Evolutionary conservation across 1,140 invertebrate genomes (phyloP).

Genomic region (Geopemphigus sp.): DNA sequence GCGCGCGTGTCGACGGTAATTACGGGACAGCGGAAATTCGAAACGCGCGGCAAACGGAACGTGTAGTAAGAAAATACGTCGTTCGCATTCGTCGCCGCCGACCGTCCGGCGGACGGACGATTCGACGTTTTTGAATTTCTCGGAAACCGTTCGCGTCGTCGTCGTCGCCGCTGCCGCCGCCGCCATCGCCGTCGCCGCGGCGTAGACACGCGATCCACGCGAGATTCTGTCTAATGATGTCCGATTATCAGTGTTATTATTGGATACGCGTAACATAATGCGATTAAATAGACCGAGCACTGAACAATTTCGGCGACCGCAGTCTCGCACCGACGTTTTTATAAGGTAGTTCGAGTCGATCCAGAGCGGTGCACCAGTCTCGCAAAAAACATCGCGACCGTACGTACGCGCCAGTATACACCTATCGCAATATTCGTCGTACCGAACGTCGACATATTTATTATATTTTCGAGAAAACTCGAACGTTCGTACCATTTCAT

Average conservation of each 20-base stretch:
- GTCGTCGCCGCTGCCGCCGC: no score
- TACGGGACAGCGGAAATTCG: no score
- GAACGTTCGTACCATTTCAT: not conserved
- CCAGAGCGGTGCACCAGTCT: slow-evolving; percentile 25
- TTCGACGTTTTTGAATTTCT: no score
- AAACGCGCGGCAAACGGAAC: no score
- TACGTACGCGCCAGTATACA: no score
- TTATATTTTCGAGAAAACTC: not conserved
- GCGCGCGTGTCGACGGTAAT: no score
- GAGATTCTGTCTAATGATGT: slow-evolving; percentile 17
- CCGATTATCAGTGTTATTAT: slow-evolving; percentile 44
- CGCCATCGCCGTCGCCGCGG: not conserved
- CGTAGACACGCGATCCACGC: not conserved
- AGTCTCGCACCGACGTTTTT: slow-evolving; percentile 21
- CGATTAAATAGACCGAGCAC: slow-evolving; percentile 17
- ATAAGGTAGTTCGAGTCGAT: slow-evolving; percentile 5
- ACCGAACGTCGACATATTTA: no score
- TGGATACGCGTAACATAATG: slow-evolving; percentile 37
- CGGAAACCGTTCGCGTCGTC: no score
- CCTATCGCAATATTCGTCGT: not conserved
- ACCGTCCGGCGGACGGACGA: no score
- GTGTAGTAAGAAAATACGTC: no score
- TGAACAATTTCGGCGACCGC: slow-evolving; percentile 18
- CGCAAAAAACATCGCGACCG: not conserved
- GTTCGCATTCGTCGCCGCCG: no score